Percentiles rank a stretch among this genome's conserved stretches.
phyloP scores from a whole-genome alignment of 2,797 vertebrate genomes.

The Channa striata region DNA sequence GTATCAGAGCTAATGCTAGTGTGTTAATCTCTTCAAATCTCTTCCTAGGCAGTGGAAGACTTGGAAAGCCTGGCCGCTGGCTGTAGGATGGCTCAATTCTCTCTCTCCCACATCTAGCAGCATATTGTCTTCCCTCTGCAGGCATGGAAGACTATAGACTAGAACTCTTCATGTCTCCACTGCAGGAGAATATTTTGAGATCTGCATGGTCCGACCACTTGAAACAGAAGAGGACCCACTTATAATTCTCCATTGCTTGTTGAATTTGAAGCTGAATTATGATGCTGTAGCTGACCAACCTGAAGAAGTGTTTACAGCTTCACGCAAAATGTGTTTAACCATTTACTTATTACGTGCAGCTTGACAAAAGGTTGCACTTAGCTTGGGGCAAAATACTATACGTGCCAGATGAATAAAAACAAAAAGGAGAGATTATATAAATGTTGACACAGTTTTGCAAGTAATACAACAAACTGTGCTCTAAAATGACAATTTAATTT shows the following conservation, averaged over 20 bases:
- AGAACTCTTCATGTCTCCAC: conserved; percentile 47
- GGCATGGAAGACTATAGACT: conserved; percentile 46
- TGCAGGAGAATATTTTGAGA: conserved; percentile 50
- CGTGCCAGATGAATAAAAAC: conserved; percentile 6
- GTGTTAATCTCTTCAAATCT: conserved; percentile 88
- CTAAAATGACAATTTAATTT: conserved; percentile 8
- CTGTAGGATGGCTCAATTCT: conserved; percentile 82
- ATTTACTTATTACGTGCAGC: not conserved
- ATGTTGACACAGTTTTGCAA: not conserved
- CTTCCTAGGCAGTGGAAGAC: conserved; percentile 80
- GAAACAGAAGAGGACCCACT: conserved; percentile 30
- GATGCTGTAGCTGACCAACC: conserved; percentile 7
- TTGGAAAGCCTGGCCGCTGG: conserved; percentile 85
- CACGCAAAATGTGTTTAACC: conserved; percentile 7
- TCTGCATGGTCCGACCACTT: conserved; percentile 47
- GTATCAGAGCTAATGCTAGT: conserved; percentile 82
- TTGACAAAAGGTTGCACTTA: conserved; percentile 1
- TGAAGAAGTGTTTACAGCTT: conserved; percentile 1
- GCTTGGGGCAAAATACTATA: not conserved
- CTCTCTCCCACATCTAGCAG: conserved; percentile 71
- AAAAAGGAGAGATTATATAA: conserved; percentile 7
- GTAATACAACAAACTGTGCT: not conserved
- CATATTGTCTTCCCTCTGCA: conserved; percentile 72
- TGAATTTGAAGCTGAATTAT: conserved; percentile 27
- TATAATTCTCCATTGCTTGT: conserved; percentile 3